Conservation (phyloP, 2,113 vertebrate species). For the Phalacrocorax aristotelis region DNA sequence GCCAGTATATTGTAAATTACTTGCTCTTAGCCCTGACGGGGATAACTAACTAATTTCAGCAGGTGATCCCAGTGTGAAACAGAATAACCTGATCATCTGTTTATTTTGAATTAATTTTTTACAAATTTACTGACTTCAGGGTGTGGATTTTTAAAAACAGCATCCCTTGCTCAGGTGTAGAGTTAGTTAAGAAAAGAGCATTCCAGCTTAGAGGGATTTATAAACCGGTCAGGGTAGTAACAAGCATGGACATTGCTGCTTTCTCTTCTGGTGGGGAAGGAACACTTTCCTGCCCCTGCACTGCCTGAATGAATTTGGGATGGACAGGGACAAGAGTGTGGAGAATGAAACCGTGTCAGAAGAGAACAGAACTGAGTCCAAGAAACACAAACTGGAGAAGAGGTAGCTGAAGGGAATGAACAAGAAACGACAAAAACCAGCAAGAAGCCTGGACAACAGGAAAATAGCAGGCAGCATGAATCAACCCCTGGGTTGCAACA, state of each 20-base stretch:
- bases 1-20: not conserved
- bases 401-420: not conserved
- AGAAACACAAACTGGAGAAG: not conserved
- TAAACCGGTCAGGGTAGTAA: not conserved
- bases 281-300: not conserved
- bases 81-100: not conserved
- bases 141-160: not conserved
- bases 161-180: not conserved
- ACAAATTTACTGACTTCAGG: not conserved
- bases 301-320: not conserved
- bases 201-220: not conserved
- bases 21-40: not conserved
- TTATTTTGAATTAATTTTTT: not conserved
- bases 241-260: not conserved
- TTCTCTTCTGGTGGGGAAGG: not conserved
- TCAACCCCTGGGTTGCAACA: not conserved
- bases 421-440: not conserved
- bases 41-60: not conserved
- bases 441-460: not conserved
- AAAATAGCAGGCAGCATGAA: not conserved
- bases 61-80: not conserved
- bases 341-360: not conserved
- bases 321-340: too few relatives aligned
- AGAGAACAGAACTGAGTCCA: not conserved
- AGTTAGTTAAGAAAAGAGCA: not conserved